Evolutionary conservation across 2,888 invertebrate genomes (phyloP).

Genomic region (Pseudeuparius sepicola): DNA sequence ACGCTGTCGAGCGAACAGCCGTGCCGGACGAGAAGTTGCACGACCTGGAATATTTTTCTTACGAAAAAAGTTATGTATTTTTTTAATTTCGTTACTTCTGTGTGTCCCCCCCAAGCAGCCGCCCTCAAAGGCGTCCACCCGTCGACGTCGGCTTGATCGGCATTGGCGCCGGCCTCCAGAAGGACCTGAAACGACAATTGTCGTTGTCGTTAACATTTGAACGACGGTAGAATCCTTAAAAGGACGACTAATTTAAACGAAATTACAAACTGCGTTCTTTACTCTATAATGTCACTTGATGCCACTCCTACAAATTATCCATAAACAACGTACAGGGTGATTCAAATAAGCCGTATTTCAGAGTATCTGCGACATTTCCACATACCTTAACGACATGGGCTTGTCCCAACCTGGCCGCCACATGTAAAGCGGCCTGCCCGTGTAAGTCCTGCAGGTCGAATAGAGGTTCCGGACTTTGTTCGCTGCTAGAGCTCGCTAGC

Average conservation of each 20-base stretch:
- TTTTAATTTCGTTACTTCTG: too few relatives aligned
- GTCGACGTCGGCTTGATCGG: slow-evolving; percentile 70
- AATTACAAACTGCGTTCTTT: too few relatives aligned
- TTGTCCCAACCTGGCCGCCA: slow-evolving; percentile 73
- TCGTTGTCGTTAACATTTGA: neutral
- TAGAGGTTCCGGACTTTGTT: slow-evolving; percentile 41
- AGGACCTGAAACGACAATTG: slow-evolving; percentile 33
- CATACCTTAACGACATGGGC: slow-evolving; percentile 55
- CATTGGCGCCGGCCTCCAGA: slow-evolving; percentile 53
- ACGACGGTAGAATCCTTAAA: too few relatives aligned
- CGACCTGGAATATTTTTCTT: slow-evolving; percentile 52
- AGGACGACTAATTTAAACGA: too few relatives aligned
- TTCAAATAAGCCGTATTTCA: too few relatives aligned
- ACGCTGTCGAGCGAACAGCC: slow-evolving; percentile 80
- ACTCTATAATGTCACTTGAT: too few relatives aligned
- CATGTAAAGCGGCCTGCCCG: slow-evolving; percentile 79
- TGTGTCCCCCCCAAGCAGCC: slow-evolving; percentile 94
- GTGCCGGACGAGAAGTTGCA: slow-evolving; percentile 65
- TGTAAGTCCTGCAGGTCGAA: slow-evolving; percentile 57
- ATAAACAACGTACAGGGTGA: too few relatives aligned
- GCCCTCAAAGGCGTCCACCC: slow-evolving; percentile 88
- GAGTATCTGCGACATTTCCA: too few relatives aligned
- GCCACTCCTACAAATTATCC: too few relatives aligned
- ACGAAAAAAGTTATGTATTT: too few relatives aligned
- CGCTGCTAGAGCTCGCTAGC: slow-evolving; percentile 37